phyloP scores from a whole-genome alignment of 2,888 invertebrate species.

The Gnatocerus cornutus region DNA sequence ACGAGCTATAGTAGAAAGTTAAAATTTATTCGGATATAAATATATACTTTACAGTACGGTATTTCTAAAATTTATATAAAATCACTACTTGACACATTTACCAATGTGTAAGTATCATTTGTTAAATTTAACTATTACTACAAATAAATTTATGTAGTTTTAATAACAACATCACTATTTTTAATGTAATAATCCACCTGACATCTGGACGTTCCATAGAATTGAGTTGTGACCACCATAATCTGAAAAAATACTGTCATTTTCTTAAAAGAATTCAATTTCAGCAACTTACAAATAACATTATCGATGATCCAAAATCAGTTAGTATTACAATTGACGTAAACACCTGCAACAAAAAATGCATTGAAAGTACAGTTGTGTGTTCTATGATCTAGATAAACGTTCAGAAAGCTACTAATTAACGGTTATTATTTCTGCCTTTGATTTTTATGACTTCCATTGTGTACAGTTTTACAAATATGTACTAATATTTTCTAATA shows the following conservation, averaged over 20 bases:
- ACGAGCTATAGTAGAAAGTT: background rate
- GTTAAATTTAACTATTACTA: background rate
- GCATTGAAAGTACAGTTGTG: background rate
- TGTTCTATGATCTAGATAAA: no score
- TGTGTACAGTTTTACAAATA: no score
- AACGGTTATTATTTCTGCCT: no score
- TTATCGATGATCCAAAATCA: background rate
- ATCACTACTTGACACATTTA: background rate
- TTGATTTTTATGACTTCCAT: no score
- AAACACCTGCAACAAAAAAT: background rate
- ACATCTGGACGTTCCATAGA: background rate
- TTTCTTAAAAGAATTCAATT: no score
- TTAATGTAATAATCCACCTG: background rate
- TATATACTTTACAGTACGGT: conserved; percentile 4
- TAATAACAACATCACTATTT: background rate
- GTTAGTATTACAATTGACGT: background rate
- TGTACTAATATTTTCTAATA: no score
- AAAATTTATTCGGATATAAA: conserved; percentile 2
- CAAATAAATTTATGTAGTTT: background rate
- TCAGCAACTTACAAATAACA: no score
- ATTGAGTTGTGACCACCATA: background rate
- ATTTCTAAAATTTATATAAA: background rate
- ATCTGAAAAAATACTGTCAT: conserved; percentile 3
- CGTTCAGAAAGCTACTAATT: no score
- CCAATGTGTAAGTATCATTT: conserved; percentile 4